Evolutionary conservation across 1,140 invertebrate genomes (phyloP).

Genomic region (Halyomorpha halys): DNA sequence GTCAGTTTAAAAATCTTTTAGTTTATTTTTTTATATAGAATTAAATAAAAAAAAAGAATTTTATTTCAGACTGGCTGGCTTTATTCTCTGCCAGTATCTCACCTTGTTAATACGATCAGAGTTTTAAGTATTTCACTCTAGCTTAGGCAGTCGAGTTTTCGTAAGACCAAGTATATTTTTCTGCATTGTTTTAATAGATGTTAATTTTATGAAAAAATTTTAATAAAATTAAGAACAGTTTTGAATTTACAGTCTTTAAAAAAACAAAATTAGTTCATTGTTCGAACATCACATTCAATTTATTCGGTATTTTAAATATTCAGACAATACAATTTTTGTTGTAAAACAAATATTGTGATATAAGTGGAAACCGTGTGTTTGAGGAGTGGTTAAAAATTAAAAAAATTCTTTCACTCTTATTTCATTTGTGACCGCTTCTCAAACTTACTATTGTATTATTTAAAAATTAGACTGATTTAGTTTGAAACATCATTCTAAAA

Average conservation of each 20-base stretch:
- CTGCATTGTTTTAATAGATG: conserved; percentile 12
- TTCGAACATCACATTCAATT: neutral
- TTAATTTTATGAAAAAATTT: conserved; percentile 14
- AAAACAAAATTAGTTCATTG: neutral
- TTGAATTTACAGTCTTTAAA: too few relatives aligned
- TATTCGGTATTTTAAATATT: too few relatives aligned
- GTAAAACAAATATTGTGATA: conserved; percentile 1
- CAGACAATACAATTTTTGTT: conserved; percentile 12
- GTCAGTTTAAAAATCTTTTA: conserved; percentile 13
- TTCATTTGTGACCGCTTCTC: too few relatives aligned
- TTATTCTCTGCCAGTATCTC: neutral
- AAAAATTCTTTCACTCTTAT: too few relatives aligned
- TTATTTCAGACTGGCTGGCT: conserved; percentile 17
- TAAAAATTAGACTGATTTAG: conserved; percentile 7
- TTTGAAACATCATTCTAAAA: neutral
- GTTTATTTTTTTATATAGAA: conserved; percentile 19
- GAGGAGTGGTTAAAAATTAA: neutral
- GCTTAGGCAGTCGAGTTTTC: conserved; percentile 7
- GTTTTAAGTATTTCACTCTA: conserved; percentile 15
- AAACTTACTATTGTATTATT: neutral
- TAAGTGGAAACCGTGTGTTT: neutral
- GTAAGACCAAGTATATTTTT: conserved; percentile 15
- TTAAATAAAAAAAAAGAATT: neutral
- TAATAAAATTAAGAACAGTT: neutral
- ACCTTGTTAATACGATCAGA: neutral